phyloP scores from a whole-genome alignment of 2,113 vertebrate species.

The Xiphophorus hellerii region DNA sequence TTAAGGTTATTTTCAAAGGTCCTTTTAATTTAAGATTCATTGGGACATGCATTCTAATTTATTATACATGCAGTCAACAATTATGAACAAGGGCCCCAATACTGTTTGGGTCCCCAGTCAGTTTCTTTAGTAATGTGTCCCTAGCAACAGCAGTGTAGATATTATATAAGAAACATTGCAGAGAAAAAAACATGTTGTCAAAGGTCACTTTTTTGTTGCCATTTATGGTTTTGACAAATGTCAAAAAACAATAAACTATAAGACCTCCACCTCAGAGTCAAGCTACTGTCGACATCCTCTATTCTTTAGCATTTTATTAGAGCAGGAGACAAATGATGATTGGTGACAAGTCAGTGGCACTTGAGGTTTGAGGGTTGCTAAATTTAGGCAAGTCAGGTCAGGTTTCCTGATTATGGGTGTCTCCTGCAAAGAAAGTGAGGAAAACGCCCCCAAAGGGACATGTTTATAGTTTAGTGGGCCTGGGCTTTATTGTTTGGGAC shows the following conservation, averaged over 20 bases:
- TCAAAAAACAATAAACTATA: slow-evolving; percentile 10
- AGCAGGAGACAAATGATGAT: slow-evolving; percentile 32
- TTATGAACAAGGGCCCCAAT: background rate
- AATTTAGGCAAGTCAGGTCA: slow-evolving; percentile 76
- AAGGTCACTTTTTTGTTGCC: background rate
- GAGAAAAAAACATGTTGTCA: background rate
- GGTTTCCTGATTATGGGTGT: slow-evolving; percentile 83
- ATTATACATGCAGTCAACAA: too few relatives aligned
- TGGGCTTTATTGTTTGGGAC: slow-evolving; percentile 84
- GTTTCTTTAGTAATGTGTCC: background rate
- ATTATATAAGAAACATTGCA: background rate
- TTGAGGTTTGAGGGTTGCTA: slow-evolving; percentile 66
- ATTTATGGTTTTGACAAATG: slow-evolving; percentile 16
- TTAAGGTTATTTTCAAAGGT: too few relatives aligned
- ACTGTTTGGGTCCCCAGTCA: background rate
- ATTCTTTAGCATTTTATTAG: slow-evolving; percentile 37
- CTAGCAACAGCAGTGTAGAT: background rate
- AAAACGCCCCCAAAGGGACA: slow-evolving; percentile 79
- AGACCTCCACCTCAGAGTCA: slow-evolving; percentile 18
- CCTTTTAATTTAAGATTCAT: too few relatives aligned
- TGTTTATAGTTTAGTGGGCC: slow-evolving; percentile 83
- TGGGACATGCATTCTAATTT: too few relatives aligned
- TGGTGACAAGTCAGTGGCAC: slow-evolving; percentile 73
- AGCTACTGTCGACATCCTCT: slow-evolving; percentile 38
- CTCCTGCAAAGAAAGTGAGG: slow-evolving; percentile 78